Base-by-base conservation (phyloP, 2,888 invertebrate species). In the Hypsopygia costalis region DNA sequence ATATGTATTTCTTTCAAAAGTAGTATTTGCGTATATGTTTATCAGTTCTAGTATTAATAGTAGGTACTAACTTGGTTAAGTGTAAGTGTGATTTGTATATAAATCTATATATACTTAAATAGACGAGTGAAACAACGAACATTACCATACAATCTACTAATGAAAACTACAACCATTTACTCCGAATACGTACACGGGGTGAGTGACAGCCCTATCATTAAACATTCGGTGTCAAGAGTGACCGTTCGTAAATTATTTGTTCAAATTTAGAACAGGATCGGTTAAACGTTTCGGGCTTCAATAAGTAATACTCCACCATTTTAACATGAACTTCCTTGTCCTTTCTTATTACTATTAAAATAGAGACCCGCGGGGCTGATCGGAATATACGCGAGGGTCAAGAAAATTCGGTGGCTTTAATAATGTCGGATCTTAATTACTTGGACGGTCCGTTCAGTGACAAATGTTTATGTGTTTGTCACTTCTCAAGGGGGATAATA, bases 401-500 rank as follows among this genome's bases (percentile, higher is more conserved):
- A 39, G n/a, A 34, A 45, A 56, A 28, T 47, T 41, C 78, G 79
- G 86, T 63, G 41, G 49, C 49, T 52, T 57, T 62, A n/a, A 63
- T 70, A 70, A 73, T 73, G 70, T 66, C 62, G 74, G 63, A 70
- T 77, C 61, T 80, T 77, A 81, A 79, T 80, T 81, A 79, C 76
- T 76, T 70, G 81, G 81, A 78, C 81, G 69, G 75, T 77, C 70
- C 72, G 64, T 66, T 64, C 75, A 72, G 78, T 81, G 87, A 88
- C 86, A 83, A 88, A 88, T 88, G 87, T 81, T 86, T 79, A 85
- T 83, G 86, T 86, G 86, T 88, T 87, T 87, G 87, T 88, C 88
- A 88, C 86, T 85, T 65, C 70, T 62, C 61, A 61, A 60, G 55
- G 71, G 73, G 74, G 64, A 61, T 60, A 62, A 65, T 66, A 68